Conservation (phyloP, 2,113 vertebrate genomes). For the Nothobranchius furzeri region DNA sequence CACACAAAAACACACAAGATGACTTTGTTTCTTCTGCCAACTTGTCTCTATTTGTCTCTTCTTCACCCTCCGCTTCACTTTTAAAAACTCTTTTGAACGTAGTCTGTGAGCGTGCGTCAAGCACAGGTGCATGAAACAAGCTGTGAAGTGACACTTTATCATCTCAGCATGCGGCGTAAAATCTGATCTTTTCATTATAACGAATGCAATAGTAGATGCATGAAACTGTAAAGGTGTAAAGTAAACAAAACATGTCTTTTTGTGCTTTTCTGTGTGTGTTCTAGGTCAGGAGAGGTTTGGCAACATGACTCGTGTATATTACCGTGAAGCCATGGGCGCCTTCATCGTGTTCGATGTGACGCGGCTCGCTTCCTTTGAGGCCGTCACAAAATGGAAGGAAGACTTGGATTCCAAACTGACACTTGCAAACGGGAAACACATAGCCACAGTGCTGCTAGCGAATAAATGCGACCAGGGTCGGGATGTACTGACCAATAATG, state of each 20-base stretch:
- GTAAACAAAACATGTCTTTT: neutral
- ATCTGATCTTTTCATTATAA: too few species aligned
- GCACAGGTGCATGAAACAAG: too few species aligned
- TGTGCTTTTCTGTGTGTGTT: conserved; percentile 4
- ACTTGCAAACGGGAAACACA: conserved; percentile 79
- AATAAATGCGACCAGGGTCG: conserved; percentile 84
- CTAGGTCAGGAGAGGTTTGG: conserved; percentile 85
- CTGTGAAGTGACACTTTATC: neutral
- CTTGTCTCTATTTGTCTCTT: neutral
- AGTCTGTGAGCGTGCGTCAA: neutral
- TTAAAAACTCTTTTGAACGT: neutral
- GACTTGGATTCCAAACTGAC: conserved; percentile 86
- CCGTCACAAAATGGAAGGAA: conserved; percentile 84
- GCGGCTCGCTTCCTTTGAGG: conserved; percentile 81
- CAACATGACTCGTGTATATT: conserved; percentile 87
- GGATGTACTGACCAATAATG: conserved; percentile 74
- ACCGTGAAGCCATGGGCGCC: conserved; percentile 85
- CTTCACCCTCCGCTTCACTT: neutral
- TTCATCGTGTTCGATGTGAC: conserved; percentile 85
- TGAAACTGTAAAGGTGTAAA: neutral
- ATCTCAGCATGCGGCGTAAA: too few species aligned
- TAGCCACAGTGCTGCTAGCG: conserved; percentile 82
- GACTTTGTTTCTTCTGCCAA: neutral
- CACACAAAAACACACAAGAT: neutral
- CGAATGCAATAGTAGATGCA: neutral